Conservation (phyloP, 2,888 invertebrate species). For the Tanytarsus gracilentus region DNA sequence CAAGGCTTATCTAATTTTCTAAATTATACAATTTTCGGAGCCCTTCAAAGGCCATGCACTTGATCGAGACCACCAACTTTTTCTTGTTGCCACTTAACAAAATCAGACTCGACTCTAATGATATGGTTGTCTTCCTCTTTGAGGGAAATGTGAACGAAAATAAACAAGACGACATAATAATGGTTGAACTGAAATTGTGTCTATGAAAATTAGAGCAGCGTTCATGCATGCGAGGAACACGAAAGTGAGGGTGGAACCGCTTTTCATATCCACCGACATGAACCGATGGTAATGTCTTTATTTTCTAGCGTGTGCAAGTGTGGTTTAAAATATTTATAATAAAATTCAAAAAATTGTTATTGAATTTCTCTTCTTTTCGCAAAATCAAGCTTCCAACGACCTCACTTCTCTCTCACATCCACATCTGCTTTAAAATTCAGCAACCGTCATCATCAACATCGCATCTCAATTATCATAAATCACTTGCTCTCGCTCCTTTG, state of each 20-base stretch:
- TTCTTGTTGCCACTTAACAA: slow-evolving; percentile 14
- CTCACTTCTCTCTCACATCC: no score
- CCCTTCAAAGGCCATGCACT: slow-evolving; percentile 6
- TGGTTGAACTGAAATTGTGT: background rate
- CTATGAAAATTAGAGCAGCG: no score
- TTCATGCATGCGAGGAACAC: background rate
- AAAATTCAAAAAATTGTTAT: no score
- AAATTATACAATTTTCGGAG: slow-evolving; percentile 24
- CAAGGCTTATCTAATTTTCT: slow-evolving; percentile 18
- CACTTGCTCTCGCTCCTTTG: slow-evolving; percentile 10
- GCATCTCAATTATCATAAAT: slow-evolving; percentile 20
- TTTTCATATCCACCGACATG: no score
- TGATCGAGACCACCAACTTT: slow-evolving; percentile 20
- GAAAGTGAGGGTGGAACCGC: no score
- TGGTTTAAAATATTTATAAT: no score
- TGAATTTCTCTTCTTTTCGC: no score
- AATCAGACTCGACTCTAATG: background rate
- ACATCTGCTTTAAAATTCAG: background rate
- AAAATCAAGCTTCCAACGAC: no score
- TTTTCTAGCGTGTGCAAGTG: no score
- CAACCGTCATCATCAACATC: slow-evolving; percentile 16
- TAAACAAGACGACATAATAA: slow-evolving; percentile 2
- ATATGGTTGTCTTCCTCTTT: background rate
- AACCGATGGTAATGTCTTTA: no score
- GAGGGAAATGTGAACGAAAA: background rate